phyloP scores from a whole-genome alignment of 2,797 vertebrate species.

The Phaenicophaeus curvirostris region DNA sequence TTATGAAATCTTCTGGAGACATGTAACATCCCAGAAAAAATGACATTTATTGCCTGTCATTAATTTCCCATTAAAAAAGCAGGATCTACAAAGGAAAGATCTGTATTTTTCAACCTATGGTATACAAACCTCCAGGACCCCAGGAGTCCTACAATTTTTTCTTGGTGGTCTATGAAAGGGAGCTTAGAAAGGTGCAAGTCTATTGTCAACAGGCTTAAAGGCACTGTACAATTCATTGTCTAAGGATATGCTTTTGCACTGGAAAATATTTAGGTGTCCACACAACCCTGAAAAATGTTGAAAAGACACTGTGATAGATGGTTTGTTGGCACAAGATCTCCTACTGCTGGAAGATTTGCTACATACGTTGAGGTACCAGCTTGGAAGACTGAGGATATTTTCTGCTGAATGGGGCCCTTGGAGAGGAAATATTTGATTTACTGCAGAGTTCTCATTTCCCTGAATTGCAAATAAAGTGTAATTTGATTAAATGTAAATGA shows the following conservation, averaged over 20 bases:
- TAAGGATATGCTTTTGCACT: background rate
- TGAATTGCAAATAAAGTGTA: slow-evolving; percentile 75
- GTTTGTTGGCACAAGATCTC: slow-evolving; percentile 60
- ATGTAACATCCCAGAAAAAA: background rate
- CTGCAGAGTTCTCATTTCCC: slow-evolving; percentile 68
- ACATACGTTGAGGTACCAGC: slow-evolving; percentile 39
- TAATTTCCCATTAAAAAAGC: background rate
- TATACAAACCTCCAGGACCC: background rate
- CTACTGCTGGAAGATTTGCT: slow-evolving; percentile 59
- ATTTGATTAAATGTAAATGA: slow-evolving; percentile 76
- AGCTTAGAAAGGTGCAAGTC: background rate
- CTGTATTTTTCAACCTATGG: background rate
- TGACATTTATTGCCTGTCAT: background rate
- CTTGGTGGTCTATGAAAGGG: background rate
- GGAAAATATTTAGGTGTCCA: background rate
- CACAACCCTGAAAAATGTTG: background rate
- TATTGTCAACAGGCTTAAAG: background rate
- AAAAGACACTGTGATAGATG: background rate
- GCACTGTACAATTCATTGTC: background rate
- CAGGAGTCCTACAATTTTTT: background rate
- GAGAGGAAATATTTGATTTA: slow-evolving; percentile 74
- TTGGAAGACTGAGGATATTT: slow-evolving; percentile 40
- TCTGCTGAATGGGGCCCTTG: slow-evolving; percentile 62
- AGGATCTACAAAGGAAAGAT: background rate
- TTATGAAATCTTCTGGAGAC: background rate